A percentile compares a stretch with the other conserved stretches of the same genome.
These are phyloP conservation scores for Drosophila tripunctata DNA, from an alignment of 2,888 invertebrate species.

Conservation along the genomic window DNA sequence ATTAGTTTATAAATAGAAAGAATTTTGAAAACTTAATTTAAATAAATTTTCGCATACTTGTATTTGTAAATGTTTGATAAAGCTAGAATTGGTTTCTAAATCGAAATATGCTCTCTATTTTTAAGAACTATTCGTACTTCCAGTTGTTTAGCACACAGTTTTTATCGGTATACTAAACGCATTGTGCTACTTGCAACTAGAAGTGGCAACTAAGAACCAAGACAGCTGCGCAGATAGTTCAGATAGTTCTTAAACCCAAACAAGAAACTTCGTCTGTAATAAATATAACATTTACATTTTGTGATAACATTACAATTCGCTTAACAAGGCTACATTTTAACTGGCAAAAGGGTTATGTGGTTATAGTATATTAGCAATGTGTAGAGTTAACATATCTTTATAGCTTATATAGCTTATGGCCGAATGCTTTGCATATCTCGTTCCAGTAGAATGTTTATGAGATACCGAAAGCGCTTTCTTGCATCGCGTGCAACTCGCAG, in stretches of 20 bases:
- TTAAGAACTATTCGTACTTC: no score
- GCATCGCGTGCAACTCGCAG: conserved; percentile 9
- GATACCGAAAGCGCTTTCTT: conserved; percentile 1
- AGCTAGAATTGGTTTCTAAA: no score
- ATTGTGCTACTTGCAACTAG: not conserved
- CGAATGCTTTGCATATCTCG: conserved; percentile 11
- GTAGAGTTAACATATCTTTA: not conserved
- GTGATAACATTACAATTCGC: conserved; percentile 9
- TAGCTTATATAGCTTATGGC: not conserved
- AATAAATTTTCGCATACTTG: no score
- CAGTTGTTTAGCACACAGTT: no score
- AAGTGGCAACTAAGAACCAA: not conserved
- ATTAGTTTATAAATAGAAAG: no score
- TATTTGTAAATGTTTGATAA: no score
- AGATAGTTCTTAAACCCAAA: not conserved
- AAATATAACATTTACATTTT: not conserved
- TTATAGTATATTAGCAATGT: conserved; percentile 8
- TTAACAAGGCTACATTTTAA: not conserved
- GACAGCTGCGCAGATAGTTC: not conserved
- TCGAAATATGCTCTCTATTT: no score
- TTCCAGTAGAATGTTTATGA: conserved; percentile 16
- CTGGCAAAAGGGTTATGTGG: not conserved
- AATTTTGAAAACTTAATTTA: no score
- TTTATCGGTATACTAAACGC: not conserved
- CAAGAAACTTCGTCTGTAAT: not conserved